Base-by-base conservation (phyloP, 2,888 invertebrate genomes). In the Agonopterix arenella region DNA sequence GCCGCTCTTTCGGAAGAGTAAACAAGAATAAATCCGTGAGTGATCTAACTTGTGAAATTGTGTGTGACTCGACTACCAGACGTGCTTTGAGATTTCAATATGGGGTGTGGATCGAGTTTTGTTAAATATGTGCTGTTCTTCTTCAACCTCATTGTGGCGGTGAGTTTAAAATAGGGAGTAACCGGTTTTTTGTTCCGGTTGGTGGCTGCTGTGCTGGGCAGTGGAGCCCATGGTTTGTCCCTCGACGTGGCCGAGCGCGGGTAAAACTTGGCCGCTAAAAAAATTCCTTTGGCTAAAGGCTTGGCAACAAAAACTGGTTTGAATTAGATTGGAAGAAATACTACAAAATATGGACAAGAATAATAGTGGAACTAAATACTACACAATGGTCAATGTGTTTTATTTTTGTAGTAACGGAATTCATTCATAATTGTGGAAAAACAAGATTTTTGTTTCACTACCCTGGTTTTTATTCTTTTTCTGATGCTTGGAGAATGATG, bases 101-200 rank as follows among this genome's bases (percentile, higher is more conserved):
- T 92, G 92, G 91, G 91, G 88, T 93, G 93, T 82, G 93, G 93
- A 76, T 93, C 93, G 85, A 92, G 93, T 80, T 91, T 93, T 85
- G 92, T 94, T 77, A 96, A 96, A 90, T 95, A 95, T 83, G 90
- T 95, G 67, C 92, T 96, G 68, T 96, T 95, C 80, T 90, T 94
- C 81, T 94, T 95, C 89, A 95, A 95, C 77, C 84, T 94, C 63
- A 64, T 94, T 55, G 94, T 94, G 70, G 93, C 93, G 90, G 95
- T 95, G 84, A 94, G 94, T 94, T 73, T 59, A 73, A 73, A 69
- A 70, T 69, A 70, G 55, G 42, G 46, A 46, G 55, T 84, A 86
- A 85, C 85, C 38, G 85, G 86, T 86, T 83, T 75, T 67, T 68
- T 70, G 73, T 76, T 76, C 72, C 72, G 75, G 74, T 76, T 70